Evolutionary conservation across 92 coral and sea anemone genomes (phyloP), one percentile per base, ranked within the genome.

Genomic region (Anthopleura xanthogrammica): DNA sequence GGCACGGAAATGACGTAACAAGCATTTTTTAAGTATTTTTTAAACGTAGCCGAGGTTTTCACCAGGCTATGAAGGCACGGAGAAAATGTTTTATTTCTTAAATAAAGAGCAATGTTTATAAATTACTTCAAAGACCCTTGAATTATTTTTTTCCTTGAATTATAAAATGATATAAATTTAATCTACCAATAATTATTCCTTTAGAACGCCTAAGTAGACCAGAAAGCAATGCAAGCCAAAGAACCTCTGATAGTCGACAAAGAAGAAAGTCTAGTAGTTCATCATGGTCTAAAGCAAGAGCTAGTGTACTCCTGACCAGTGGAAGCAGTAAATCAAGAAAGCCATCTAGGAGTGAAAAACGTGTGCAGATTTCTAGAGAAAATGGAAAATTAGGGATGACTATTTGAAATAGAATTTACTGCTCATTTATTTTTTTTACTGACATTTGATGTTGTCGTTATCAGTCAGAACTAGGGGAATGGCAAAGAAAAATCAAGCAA

Each of bases 141-240:
- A 57, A 57, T 57, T 5, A 14, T 13, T 13, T 58, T 57, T 57
- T 58, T 6, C 36, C 36, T 29, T 29, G 36, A 14, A 0, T 14
- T 4, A 5, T 58, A 58, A 58, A 5, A 58, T 12, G 11, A 56
- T 56, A 14, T 19, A 1, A 16, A 58, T 58, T 19, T 14, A 22
- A 19, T 22, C 36, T 29, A 29, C 36, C 36, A 29, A 5, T 4
- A 29, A 5, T 4, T 19, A 2, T 82, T 17, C 42, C 7, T 82
- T 16, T 50, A 93, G 97, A 93, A 76, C 92, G 88, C 46, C 90
- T 93, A 3, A 75, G 88, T 72, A 82, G 94, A 46, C 97, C 97
- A 24, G 94, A 90, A 43, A 89, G 91, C 73, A 91, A 94, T 14
- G 85, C 83, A 48, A 93, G 97, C 48, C 83, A 86, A 41, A 48